Conservation (phyloP, 37 sponge, comb jelly and placozoan species). For the Halichondria panicea region DNA sequence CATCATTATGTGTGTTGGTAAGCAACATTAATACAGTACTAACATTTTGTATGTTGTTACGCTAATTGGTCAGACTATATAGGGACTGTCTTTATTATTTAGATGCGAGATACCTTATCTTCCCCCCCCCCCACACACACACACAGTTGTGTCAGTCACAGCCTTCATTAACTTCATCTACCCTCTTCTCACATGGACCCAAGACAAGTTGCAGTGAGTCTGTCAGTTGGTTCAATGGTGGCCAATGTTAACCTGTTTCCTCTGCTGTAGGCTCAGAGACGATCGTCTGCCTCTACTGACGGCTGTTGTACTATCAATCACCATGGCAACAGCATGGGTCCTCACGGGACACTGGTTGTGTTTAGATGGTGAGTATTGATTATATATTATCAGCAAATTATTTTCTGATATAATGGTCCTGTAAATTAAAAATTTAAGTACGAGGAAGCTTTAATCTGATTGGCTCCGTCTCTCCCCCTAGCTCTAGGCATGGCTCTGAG, state of each 20-base stretch:
- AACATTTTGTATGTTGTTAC: too few species aligned
- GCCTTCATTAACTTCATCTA: background rate
- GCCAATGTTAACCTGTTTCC: slow-evolving; percentile 17
- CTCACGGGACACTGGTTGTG: slow-evolving; percentile 72
- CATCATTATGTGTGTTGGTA: slow-evolving; percentile 41
- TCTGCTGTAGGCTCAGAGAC: background rate
- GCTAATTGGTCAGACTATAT: too few species aligned
- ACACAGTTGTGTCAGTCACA: too few species aligned
- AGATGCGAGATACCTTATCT: too few species aligned
- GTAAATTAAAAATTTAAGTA: too few species aligned
- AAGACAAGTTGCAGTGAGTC: too few species aligned
- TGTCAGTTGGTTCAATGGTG: slow-evolving; percentile 27
- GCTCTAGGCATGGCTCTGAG: slow-evolving; percentile 47
- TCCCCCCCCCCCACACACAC: background rate
- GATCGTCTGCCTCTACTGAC: background rate
- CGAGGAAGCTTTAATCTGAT: background rate
- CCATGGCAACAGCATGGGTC: slow-evolving; percentile 42
- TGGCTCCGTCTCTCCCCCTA: background rate
- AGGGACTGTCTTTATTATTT: too few species aligned
- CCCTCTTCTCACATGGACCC: too few species aligned
- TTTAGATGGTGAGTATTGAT: slow-evolving; percentile 49
- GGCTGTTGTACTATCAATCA: slow-evolving; percentile 18
- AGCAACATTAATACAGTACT: too few species aligned
- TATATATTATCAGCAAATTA: too few species aligned
- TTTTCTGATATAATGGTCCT: too few species aligned